Base-by-base conservation (phyloP, 1,140 invertebrate genomes). In the Sitobion miscanthi region DNA sequence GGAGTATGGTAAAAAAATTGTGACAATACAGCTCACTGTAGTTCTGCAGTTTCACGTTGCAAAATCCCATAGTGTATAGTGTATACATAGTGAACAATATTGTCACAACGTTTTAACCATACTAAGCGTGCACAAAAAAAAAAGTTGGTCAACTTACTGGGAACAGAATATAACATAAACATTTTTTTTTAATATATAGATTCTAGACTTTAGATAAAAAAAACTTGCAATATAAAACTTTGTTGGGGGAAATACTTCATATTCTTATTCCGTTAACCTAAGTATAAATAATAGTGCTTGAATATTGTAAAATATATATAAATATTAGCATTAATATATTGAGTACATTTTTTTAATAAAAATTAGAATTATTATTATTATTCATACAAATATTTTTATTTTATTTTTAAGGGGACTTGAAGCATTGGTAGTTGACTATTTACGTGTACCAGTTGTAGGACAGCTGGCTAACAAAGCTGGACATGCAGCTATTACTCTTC, bases 341-440 rank as follows among this genome's bases (percentile, higher is more conserved):
- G 3, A 30, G 62, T n/a, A 30, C 1, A 30, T 69, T n/a, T 83
- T 38, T 83, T 38, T 3, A 35, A 20, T n/a, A 87, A 42, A 20
- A 49, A 87, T 3, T 42, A 42, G 2, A 42, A 20, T 8, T 49
- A 49, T 17, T 14, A 49, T 17, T 14, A 35, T 49, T 87, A n/a
- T n/a, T 49, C 4, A 21, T n/a, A 21, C 14, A 54, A 21, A 54
- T 38, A 25, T 88, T 30, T 35, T 14, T 54, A 54, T 89, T 57
- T 38, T 42, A 45, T 90, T 69, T 69, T 90, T 30, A 6, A 93
- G 91, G 91, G 91, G 91, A 42, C 23, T 93, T 49, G 91, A 93
- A 57, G 91, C 91, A 54, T 93, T 93, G 45, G 91, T 93, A 54
- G 77, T 93, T 21, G 91, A 93, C 38, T 93, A 93, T 9, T 85